phyloP scores from a whole-genome alignment of 2,888 invertebrate species.

The Hirtodrosophila histrioides region DNA sequence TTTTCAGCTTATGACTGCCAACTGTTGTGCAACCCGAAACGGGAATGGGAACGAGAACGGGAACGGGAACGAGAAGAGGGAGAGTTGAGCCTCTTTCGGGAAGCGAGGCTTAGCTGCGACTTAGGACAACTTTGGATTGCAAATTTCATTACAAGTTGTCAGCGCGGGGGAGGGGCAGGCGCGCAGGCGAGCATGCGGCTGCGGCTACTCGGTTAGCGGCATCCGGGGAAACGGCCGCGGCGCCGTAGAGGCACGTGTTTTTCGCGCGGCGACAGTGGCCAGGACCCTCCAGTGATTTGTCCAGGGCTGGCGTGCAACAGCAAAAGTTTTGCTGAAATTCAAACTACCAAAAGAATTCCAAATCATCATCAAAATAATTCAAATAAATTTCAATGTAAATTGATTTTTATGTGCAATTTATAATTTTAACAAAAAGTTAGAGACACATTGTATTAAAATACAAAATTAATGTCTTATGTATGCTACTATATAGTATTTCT shows the following conservation, averaged over 20 bases:
- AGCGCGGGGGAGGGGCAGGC: conserved; percentile 13
- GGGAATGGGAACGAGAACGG: background rate
- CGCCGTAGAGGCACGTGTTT: conserved; percentile 46
- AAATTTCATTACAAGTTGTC: conserved; percentile 62
- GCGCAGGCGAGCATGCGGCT: conserved; percentile 9
- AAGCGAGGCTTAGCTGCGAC: conserved; percentile 57
- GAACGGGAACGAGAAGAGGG: background rate
- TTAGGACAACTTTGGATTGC: conserved; percentile 63
- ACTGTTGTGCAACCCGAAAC: conserved; percentile 9
- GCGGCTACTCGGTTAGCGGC: conserved; percentile 2
- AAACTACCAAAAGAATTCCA: too few relatives aligned
- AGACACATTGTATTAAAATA: too few relatives aligned
- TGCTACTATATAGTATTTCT: too few relatives aligned
- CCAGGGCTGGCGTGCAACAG: conserved; percentile 34
- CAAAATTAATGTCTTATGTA: too few relatives aligned
- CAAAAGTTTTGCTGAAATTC: background rate
- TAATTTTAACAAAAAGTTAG: too few relatives aligned
- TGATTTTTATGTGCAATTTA: too few relatives aligned
- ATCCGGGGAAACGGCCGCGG: conserved; percentile 1
- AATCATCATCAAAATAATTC: too few relatives aligned
- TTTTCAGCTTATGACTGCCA: conserved; percentile 35
- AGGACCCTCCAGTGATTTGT: conserved; percentile 11
- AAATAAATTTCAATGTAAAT: too few relatives aligned
- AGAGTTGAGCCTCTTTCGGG: conserved; percentile 27
- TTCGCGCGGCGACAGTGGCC: conserved; percentile 28